Percentiles rank a stretch among this genome's conserved stretches.
These are phyloP conservation scores for Indicator maculatus DNA, from an alignment of 2,113 vertebrate genomes.

Conservation along the genomic window DNA sequence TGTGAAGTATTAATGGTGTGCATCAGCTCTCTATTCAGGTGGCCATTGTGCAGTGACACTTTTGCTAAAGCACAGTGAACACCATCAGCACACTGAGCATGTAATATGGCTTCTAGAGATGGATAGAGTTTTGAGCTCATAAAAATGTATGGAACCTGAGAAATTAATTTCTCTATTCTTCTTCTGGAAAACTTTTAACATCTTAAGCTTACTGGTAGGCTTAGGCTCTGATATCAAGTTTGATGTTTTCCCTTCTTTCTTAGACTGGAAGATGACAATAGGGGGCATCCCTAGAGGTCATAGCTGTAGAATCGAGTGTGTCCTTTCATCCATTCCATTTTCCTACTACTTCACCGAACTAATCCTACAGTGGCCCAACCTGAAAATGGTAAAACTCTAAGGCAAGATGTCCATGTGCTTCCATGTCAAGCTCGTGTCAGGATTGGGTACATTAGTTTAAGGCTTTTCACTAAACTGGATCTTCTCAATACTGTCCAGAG, in stretches of 20 bases:
- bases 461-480: too few relatives aligned
- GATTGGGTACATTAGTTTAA: not conserved
- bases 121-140: not conserved
- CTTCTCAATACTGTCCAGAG: not conserved
- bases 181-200: not conserved
- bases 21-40: too few relatives aligned
- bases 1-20: not conserved
- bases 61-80: not conserved
- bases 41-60: not conserved
- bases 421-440: not conserved
- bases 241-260: not conserved
- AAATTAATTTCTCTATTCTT: not conserved
- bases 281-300: not conserved
- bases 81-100: fast-evolving
- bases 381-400: not conserved
- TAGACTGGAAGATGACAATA: not conserved
- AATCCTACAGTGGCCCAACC: not conserved
- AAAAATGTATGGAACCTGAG: not conserved
- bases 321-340: not conserved
- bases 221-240: not conserved
- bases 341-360: not conserved
- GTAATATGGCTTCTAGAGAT: not conserved
- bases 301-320: not conserved
- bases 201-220: not conserved
- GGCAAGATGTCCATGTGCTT: not conserved